Evolutionary conservation across 2,888 invertebrate genomes (phyloP).

Genomic region (Sycophila texana): DNA sequence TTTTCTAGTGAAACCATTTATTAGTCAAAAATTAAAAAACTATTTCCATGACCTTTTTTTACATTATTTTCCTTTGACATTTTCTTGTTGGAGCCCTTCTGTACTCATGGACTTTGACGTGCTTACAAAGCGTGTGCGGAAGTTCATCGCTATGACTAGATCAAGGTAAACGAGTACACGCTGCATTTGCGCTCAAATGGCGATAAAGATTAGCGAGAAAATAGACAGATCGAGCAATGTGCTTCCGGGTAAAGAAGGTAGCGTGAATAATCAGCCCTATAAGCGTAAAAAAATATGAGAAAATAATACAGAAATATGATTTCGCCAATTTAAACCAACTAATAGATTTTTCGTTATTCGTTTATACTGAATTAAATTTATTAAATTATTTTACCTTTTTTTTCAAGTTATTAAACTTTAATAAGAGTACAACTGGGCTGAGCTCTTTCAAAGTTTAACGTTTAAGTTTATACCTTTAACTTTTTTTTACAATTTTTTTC

Average conservation of each 20-base stretch:
- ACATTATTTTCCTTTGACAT: conserved; percentile 13
- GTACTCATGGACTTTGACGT: conserved; percentile 37
- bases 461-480: too few species aligned
- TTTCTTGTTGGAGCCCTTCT: neutral
- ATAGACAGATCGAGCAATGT: conserved; percentile 46
- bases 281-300: neutral
- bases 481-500: too few species aligned
- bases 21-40: neutral
- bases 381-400: too few species aligned
- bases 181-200: conserved; percentile 33
- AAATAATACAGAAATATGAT: neutral
- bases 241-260: conserved; percentile 30
- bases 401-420: too few species aligned
- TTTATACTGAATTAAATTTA: too few species aligned
- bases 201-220: conserved; percentile 46
- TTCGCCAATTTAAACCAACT: neutral
- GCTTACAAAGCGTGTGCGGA: conserved; percentile 41
- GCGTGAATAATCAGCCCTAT: conserved; percentile 20
- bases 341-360: too few species aligned
- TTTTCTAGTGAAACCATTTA: neutral
- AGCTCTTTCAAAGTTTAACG: too few species aligned
- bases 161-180: conserved; percentile 39
- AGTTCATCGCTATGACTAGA: conserved; percentile 45
- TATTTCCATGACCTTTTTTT: neutral
- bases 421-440: too few species aligned